Evolutionary conservation across 2,888 invertebrate species (phyloP), one percentile per base, ranked within the genome.

Genomic region (Eupithecia subumbrata): DNA sequence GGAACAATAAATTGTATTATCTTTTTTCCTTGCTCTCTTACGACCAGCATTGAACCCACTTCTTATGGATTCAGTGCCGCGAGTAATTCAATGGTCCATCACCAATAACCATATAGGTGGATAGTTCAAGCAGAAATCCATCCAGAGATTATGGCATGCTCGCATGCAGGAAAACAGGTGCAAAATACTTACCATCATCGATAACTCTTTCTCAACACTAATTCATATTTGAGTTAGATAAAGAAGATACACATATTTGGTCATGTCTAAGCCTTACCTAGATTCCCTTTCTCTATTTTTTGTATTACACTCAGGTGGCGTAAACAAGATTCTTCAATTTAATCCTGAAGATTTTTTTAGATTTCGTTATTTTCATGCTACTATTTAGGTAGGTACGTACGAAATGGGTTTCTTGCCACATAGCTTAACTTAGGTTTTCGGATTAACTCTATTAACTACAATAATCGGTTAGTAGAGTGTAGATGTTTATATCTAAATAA

Each of bases 231-330:
- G 82, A 76, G 37, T 78, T 79, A 87, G 92, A 91, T 92, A 91
- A 90, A 84, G 83, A 79, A 40, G 86, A 86, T 88, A 87, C 82
- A 83, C 78, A 80, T 89, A 88, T 91, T 91, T 90, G 85, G 81
- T 83, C 79, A 82, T 75, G 80, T 76, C 85, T 86, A 81, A 84
- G 82, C 81, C 79, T 83, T 83, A 77, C 85, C 83, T 85, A 84
- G 82, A 84, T 83, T 81, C 77, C 40, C 68, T 67, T 67, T n/a
- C 11, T 82, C 79, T 80, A 80, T 80, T 76, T 72, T 52, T 56
- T 56, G 22, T 22, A 4, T 52, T 73, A 40, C 34, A 9, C 37
- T 14, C 40, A 22, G 64, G 34, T 64, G 34, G 18, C 30, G 18
- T 64, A 34, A 34, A 64, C 16, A 60, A 56, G 3, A 56, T 22